Conservation (phyloP, 1,140 invertebrate species). For the Aphaenogaster floridana region DNA sequence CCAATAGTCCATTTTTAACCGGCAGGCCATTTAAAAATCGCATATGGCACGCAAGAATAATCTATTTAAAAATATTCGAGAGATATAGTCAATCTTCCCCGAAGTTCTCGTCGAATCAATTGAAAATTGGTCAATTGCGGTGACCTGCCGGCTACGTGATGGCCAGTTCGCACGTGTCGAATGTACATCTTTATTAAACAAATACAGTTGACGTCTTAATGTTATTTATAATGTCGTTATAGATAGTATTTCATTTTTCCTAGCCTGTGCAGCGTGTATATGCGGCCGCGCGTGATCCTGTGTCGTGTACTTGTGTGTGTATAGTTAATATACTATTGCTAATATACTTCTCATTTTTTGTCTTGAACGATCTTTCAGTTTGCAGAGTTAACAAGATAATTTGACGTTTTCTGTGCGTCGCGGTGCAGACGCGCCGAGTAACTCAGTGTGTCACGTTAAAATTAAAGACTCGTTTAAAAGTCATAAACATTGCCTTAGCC, state of each 20-base stretch:
- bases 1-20: constrained; percentile 60
- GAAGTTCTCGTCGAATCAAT: background rate
- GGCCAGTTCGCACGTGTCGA: constrained; percentile 75
- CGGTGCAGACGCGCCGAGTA: constrained; percentile 83
- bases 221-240: constrained; percentile 86
- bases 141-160: constrained; percentile 42
- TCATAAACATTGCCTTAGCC: constrained; percentile 80
- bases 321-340: constrained; percentile 80
- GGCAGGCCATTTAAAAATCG: constrained; percentile 28
- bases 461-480: constrained; percentile 71
- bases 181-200: constrained; percentile 88
- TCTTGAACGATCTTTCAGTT: constrained; percentile 80
- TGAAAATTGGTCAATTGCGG: background rate
- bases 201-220: constrained; percentile 87
- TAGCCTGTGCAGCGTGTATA: constrained; percentile 86
- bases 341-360: constrained; percentile 80
- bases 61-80: constrained; percentile 41
- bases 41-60: background rate
- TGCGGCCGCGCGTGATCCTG: constrained; percentile 83
- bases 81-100: background rate
- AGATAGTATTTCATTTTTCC: constrained; percentile 85
- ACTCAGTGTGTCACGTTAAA: constrained; percentile 82
- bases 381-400: constrained; percentile 84
- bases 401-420: constrained; percentile 84
- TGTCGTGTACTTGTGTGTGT: constrained; percentile 69